Evolutionary conservation across 2,797 vertebrate species (phyloP).

Genomic region (Hydrocynus forskahlii): DNA sequence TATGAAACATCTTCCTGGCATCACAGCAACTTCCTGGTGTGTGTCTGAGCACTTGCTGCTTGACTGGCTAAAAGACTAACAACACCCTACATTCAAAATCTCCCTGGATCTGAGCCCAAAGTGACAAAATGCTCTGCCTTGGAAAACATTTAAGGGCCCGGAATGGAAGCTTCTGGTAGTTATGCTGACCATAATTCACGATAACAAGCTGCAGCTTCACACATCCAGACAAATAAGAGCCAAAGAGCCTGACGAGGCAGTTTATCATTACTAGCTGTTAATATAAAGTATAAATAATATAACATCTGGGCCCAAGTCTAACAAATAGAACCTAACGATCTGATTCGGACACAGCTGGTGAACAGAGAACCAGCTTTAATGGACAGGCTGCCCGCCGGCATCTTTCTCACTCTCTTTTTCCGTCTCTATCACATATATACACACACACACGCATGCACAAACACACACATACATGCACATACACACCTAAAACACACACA

Average conservation of each 20-base stretch:
- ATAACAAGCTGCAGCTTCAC: background rate
- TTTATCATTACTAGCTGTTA: slow-evolving; percentile 4
- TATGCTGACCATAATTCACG: background rate
- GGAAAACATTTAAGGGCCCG: background rate
- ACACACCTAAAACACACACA: slow-evolving; percentile 28
- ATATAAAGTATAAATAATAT: slow-evolving; percentile 3
- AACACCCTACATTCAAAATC: background rate
- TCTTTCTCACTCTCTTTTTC: background rate
- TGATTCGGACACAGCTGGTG: slow-evolving; percentile 5
- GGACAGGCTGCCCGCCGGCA: slow-evolving; percentile 14
- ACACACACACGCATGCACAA: no score
- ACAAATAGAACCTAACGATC: background rate
- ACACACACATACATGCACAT: no score
- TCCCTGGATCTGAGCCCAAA: background rate
- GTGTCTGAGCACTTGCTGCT: background rate
- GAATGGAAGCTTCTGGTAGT: background rate
- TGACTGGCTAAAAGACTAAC: slow-evolving; percentile 22
- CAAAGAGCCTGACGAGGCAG: background rate
- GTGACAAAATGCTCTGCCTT: background rate
- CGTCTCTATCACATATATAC: background rate
- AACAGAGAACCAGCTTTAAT: slow-evolving; percentile 30
- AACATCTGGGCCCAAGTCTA: background rate
- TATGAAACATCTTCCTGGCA: slow-evolving; percentile 50
- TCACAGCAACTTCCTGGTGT: slow-evolving; percentile 33
- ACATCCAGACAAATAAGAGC: background rate